A percentile compares a stretch with the other conserved stretches of the same genome.
These are phyloP conservation scores for Myathropa florea DNA, from an alignment of 2,888 invertebrate species.

Conservation along the genomic window DNA sequence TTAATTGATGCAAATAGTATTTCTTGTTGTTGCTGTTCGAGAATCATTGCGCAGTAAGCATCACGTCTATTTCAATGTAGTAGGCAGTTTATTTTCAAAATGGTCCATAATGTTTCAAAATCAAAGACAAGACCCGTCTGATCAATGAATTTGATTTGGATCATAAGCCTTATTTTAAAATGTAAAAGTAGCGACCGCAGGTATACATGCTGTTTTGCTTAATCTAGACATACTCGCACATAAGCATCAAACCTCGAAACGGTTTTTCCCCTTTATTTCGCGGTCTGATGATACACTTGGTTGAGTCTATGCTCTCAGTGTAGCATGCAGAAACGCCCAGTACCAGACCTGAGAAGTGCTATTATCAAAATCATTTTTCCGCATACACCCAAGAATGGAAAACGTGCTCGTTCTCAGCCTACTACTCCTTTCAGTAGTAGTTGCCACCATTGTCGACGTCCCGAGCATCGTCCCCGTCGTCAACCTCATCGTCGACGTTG, in stretches of 20 bases:
- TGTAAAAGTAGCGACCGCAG: not conserved
- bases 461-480: slow-evolving; percentile 64
- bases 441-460: slow-evolving; percentile 64
- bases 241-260: not conserved
- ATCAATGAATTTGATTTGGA: not conserved
- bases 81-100: not conserved
- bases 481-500: slow-evolving; percentile 73
- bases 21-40: not conserved
- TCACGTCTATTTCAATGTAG: too few relatives aligned
- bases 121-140: not conserved
- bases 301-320: slow-evolving; percentile 33
- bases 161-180: too few relatives aligned
- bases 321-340: slow-evolving; percentile 6
- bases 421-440: slow-evolving; percentile 46
- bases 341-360: slow-evolving; percentile 20
- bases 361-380: slow-evolving; percentile 61
- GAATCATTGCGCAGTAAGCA: too few relatives aligned
- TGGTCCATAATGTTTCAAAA: not conserved
- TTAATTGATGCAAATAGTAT: slow-evolving; percentile 56
- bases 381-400: slow-evolving; percentile 43
- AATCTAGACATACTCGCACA: not conserved
- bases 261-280: not conserved
- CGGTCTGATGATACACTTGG: slow-evolving; percentile 40
- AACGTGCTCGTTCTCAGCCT: slow-evolving; percentile 30
- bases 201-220: not conserved